Conservation (phyloP, 2,113 vertebrate species). For the Thalassarche chlororhynchos region DNA sequence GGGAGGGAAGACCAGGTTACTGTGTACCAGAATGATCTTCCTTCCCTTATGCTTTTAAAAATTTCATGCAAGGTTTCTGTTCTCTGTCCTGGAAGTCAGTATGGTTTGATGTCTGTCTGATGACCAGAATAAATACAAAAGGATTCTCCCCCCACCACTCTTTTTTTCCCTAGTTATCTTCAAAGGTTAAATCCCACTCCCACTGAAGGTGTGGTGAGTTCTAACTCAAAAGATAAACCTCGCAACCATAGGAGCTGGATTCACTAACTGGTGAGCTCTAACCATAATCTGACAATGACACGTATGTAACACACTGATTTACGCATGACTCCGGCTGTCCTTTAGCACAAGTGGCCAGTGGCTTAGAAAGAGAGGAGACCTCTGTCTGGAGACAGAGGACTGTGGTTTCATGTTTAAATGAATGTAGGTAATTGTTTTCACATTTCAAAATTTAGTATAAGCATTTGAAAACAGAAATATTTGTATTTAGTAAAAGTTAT, state of each 20-base stretch:
- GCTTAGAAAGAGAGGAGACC: background rate
- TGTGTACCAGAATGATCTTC: background rate
- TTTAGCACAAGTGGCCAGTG: background rate
- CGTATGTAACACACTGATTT: background rate
- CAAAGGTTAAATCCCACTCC: background rate
- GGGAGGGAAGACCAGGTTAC: background rate
- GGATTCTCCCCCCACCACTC: no score
- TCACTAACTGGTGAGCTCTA: background rate
- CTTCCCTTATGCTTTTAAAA: background rate
- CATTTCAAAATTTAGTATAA: background rate
- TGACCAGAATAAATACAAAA: background rate
- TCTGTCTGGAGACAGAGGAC: background rate
- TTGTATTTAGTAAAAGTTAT: background rate
- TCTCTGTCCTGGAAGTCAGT: background rate
- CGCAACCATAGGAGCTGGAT: background rate
- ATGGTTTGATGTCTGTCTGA: background rate
- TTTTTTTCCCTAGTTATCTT: background rate
- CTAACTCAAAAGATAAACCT: background rate
- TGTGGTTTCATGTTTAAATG: background rate
- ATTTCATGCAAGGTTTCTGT: background rate
- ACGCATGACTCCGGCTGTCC: background rate
- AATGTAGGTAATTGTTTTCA: background rate
- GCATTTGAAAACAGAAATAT: background rate
- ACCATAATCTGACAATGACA: accelerated
- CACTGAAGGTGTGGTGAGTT: background rate